Percentiles rank a stretch among this genome's conserved stretches.
These are phyloP conservation scores for Oncorhynchus gorbuscha DNA, from an alignment of 2,113 vertebrate genomes.

Conservation along the genomic window DNA sequence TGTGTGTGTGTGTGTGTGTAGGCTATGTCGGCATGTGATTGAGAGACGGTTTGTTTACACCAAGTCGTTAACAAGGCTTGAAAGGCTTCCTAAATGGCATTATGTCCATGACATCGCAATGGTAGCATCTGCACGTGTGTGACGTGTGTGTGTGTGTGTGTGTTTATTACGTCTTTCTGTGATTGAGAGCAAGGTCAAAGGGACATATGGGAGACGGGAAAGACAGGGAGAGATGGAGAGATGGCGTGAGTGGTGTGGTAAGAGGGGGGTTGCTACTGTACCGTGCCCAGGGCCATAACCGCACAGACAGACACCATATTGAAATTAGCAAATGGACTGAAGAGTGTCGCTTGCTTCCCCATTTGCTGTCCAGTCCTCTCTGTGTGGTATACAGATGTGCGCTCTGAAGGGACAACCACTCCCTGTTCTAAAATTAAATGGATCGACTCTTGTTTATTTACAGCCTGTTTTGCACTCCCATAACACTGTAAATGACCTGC, in stretches of 20 bases:
- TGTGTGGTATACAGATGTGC: conserved; percentile 65
- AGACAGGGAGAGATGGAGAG: conserved; percentile 10
- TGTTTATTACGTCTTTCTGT: conserved; percentile 60
- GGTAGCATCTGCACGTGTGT: neutral
- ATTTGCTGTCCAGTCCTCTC: conserved; percentile 60
- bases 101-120: neutral
- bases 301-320: conserved; percentile 73
- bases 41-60: neutral
- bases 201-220: conserved; percentile 46
- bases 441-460: conserved; percentile 79
- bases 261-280: conserved; percentile 12
- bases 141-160: conserved; percentile 37
- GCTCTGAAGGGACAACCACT: conserved; percentile 49
- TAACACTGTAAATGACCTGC: conserved; percentile 81
- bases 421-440: conserved; percentile 68
- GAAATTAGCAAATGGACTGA: conserved; percentile 79
- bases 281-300: conserved; percentile 73
- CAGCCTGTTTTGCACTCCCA: conserved; percentile 79
- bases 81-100: conserved; percentile 11
- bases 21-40: neutral
- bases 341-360: conserved; percentile 67
- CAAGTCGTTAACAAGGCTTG: neutral
- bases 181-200: conserved; percentile 75
- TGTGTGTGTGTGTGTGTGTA: neutral
- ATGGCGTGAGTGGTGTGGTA: conserved; percentile 5